Evolutionary conservation across 2,888 invertebrate genomes (phyloP).

Genomic region (Drosophila meridiana): DNA sequence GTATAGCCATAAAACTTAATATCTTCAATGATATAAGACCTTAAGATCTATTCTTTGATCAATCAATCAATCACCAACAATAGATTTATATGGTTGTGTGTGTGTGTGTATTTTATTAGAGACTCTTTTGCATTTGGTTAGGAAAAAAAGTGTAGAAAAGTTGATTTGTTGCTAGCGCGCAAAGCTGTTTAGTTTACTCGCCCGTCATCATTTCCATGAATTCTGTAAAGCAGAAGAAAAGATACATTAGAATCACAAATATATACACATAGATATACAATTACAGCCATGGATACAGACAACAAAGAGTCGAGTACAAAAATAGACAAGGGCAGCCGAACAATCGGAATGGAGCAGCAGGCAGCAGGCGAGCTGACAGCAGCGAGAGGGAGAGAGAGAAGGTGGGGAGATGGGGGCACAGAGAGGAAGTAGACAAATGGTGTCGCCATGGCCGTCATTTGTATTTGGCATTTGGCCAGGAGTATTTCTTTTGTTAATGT

Average conservation of each 20-base stretch:
- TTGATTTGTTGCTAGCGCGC: slow-evolving; percentile 12
- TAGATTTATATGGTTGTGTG: neutral
- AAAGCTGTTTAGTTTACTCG: slow-evolving; percentile 87
- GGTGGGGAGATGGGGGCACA: neutral
- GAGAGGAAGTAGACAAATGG: neutral
- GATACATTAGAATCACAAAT: slow-evolving; percentile 2
- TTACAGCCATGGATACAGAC: slow-evolving; percentile 18
- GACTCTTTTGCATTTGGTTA: slow-evolving; percentile 16
- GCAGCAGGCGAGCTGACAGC: slow-evolving; percentile 3
- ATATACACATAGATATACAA: neutral
- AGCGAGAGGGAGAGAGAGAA: neutral
- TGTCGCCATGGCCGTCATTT: slow-evolving; percentile 41
- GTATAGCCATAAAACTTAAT: neutral
- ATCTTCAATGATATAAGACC: neutral
- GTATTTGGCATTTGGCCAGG: slow-evolving; percentile 52
- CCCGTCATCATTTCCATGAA: slow-evolving; percentile 99
- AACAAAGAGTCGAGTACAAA: slow-evolving; percentile 23
- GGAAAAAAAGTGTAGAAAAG: slow-evolving; percentile 21
- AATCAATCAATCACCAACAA: neutral
- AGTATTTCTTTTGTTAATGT: slow-evolving; percentile 13
- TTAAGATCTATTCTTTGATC: neutral
- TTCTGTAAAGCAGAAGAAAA: slow-evolving; percentile 87
- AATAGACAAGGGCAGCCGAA: slow-evolving; percentile 36
- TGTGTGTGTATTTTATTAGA: slow-evolving; percentile 29
- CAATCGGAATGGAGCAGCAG: slow-evolving; percentile 6